Percentiles rank a stretch among this genome's conserved stretches.
phyloP scores from a whole-genome alignment of 23 tunicate species.

The Styela clava region DNA sequence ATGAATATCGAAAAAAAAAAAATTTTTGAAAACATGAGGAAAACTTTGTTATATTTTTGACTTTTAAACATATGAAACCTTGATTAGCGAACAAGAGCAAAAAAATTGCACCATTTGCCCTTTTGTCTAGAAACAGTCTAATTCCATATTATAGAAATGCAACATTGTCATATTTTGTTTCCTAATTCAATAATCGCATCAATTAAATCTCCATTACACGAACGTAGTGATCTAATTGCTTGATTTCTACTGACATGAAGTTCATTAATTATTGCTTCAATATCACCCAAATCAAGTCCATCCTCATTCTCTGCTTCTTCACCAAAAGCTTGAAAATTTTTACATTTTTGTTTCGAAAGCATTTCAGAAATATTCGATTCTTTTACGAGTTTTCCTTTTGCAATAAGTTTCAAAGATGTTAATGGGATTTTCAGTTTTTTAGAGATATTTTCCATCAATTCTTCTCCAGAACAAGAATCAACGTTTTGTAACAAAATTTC shows the following conservation, averaged over 20 bases:
- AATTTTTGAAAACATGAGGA: too few species aligned
- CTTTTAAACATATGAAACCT: too few species aligned
- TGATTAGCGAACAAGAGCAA: too few species aligned
- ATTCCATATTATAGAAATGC: too few species aligned
- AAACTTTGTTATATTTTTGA: too few species aligned
- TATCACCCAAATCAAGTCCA: slow-evolving; percentile 47
- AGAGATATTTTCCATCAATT: slow-evolving; percentile 19
- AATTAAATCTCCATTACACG: slow-evolving; percentile 61
- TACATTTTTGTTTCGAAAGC: slow-evolving; percentile 20
- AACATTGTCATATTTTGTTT: slow-evolving; percentile 26
- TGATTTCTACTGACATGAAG: slow-evolving; percentile 57
- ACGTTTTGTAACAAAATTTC: neutral
- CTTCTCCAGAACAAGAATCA: neutral
- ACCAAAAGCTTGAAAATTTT: slow-evolving; percentile 65
- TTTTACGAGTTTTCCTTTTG: slow-evolving; percentile 42
- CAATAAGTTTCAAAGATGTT: slow-evolving; percentile 42
- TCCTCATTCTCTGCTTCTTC: slow-evolving; percentile 61
- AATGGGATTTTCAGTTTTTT: slow-evolving; percentile 26
- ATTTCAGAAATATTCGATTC: slow-evolving; percentile 39
- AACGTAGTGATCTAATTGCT: slow-evolving; percentile 51
- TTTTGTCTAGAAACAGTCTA: too few species aligned
- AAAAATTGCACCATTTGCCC: too few species aligned
- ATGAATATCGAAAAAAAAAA: too few species aligned
- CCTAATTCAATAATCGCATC: slow-evolving; percentile 80
- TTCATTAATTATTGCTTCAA: slow-evolving; percentile 49